Percentiles rank a stretch among this genome's conserved stretches.
These are phyloP conservation scores for Trachythela sp. DNA, from an alignment of 64 coral and sea anemone genomes.

Conservation along the genomic window DNA sequence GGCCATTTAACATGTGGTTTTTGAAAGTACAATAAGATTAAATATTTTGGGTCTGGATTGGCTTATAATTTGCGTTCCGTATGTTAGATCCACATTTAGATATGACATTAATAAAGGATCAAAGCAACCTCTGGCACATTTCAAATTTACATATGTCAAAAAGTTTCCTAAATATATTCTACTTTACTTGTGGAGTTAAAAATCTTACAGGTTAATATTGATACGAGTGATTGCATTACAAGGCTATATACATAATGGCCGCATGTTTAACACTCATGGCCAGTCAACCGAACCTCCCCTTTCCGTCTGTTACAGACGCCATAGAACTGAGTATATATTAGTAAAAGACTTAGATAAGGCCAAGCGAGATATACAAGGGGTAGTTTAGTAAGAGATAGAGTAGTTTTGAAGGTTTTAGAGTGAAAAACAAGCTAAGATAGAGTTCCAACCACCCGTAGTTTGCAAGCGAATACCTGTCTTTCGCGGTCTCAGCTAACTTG, in stretches of 20 bases:
- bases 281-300: not conserved
- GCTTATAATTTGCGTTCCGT: too few species aligned
- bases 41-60: too few species aligned
- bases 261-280: not conserved
- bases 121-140: not conserved
- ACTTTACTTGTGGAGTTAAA: not conserved
- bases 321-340: not conserved
- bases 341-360: not conserved
- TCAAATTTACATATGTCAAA: not conserved
- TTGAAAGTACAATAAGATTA: too few species aligned
- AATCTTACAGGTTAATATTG: slow-evolving; percentile 11
- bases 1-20: too few species aligned
- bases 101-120: too few species aligned
- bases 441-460: not conserved
- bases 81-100: too few species aligned
- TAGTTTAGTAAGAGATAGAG: not conserved
- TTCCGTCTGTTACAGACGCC: not conserved
- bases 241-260: not conserved
- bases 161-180: not conserved
- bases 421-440: not conserved
- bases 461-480: slow-evolving; percentile 3
- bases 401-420: not conserved
- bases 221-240: not conserved
- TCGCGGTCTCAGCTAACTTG: not conserved
- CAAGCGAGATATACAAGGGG: not conserved